A percentile compares a stretch with the other conserved stretches of the same genome.
These are phyloP conservation scores for Tetranychus truncatus DNA, from an alignment of 2,888 invertebrate species.

Conservation along the genomic window DNA sequence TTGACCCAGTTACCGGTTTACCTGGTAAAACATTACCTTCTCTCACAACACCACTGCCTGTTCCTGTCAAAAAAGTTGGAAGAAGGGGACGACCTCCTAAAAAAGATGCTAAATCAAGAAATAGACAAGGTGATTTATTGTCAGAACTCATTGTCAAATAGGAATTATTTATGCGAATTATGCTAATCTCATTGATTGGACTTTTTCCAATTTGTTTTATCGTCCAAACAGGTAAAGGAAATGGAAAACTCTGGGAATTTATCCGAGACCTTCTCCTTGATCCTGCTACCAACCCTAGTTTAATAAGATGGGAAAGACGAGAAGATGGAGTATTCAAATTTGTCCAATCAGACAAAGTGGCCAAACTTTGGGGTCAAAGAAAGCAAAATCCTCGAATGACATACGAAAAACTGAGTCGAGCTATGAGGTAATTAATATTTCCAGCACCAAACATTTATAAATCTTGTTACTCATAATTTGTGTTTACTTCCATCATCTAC, in stretches of 20 bases:
- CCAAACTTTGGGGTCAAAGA: constrained; percentile 64
- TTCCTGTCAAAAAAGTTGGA: constrained; percentile 16
- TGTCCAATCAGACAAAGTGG: constrained; percentile 65
- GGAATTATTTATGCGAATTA: not conserved
- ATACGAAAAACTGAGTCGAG: constrained; percentile 74
- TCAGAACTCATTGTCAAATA: not conserved
- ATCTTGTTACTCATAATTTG: not conserved
- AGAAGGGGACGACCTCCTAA: constrained; percentile 27
- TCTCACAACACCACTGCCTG: not conserved
- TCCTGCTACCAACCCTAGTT: constrained; percentile 53
- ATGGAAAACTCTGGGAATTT: constrained; percentile 55
- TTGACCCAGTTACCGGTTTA: not conserved
- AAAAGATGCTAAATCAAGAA: constrained; percentile 25
- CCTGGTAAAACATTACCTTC: constrained; percentile 4
- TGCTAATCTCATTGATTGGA: not conserved
- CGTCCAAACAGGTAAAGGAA: constrained; percentile 32
- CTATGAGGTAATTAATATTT: constrained; percentile 48
- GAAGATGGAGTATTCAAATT: constrained; percentile 67
- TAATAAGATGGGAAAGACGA: constrained; percentile 73
- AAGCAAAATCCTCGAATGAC: constrained; percentile 77
- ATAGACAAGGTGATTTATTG: constrained; percentile 21
- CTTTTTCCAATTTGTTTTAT: not conserved
- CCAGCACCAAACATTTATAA: not conserved
- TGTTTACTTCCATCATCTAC: constrained; percentile 11
- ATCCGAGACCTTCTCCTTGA: constrained; percentile 59